These are phyloP conservation scores for Tupiocoris notatus DNA, from an alignment of 2,888 invertebrate genomes.

Conservation along the genomic window DNA sequence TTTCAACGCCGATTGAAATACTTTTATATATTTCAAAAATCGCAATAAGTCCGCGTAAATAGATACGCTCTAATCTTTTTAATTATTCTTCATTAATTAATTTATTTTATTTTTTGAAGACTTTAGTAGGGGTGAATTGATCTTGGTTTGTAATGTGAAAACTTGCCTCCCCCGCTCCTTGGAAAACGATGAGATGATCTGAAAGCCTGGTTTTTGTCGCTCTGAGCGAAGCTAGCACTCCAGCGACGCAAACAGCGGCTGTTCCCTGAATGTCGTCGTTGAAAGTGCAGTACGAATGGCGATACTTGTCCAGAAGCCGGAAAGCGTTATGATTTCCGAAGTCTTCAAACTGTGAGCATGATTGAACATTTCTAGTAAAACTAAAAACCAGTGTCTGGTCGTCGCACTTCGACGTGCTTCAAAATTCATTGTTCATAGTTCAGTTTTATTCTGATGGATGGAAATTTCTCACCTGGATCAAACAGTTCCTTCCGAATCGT, in stretches of 20 bases:
- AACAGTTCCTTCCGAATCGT: constrained; percentile 79
- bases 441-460: neutral
- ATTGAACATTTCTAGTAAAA: neutral
- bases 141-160: too few species aligned
- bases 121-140: too few species aligned
- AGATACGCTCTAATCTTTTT: too few species aligned
- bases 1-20: too few species aligned
- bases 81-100: too few species aligned
- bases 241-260: constrained; percentile 93
- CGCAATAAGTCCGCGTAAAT: too few species aligned
- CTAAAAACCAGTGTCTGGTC: too few species aligned
- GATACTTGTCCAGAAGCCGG: constrained; percentile 84
- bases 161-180: constrained; percentile 91
- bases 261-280: constrained; percentile 99
- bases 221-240: constrained; percentile 81
- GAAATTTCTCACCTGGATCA: constrained; percentile 67
- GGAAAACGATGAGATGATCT: constrained; percentile 87
- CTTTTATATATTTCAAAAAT: too few species aligned
- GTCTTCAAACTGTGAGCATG: constrained; percentile 82
- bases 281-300: constrained; percentile 87
- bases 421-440: neutral
- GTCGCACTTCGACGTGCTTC: too few species aligned
- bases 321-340: constrained; percentile 98
- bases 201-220: constrained; percentile 78
- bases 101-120: too few species aligned